Evolutionary conservation across 2,888 invertebrate species (phyloP).

Genomic region (Chouioia cunea): DNA sequence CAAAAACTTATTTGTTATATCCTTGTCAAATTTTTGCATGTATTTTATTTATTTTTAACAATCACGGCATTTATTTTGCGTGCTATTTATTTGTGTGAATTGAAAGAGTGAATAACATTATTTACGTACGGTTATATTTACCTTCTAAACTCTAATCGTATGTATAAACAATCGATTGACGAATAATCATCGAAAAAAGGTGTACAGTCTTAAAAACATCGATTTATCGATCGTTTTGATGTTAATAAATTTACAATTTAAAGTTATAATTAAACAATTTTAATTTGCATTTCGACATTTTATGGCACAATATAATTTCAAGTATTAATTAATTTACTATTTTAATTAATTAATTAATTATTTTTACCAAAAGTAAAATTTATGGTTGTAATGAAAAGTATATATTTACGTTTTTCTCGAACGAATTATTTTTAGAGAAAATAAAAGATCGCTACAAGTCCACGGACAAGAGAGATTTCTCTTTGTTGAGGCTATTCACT

Average conservation of each 20-base stretch:
- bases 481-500: conserved; percentile 27
- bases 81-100: conserved; percentile 48
- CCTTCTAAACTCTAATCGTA: conserved; percentile 34
- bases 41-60: conserved; percentile 35
- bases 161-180: conserved; percentile 32
- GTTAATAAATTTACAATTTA: conserved; percentile 42
- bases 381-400: too few relatives aligned
- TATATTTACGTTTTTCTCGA: too few relatives aligned
- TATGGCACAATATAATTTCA: too few relatives aligned
- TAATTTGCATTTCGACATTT: conserved; percentile 2
- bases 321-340: background rate
- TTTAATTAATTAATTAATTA: background rate
- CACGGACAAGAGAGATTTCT: conserved; percentile 33
- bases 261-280: conserved; percentile 18
- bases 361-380: background rate
- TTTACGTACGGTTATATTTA: conserved; percentile 10
- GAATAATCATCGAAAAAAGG: conserved; percentile 37
- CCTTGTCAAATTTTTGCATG: conserved; percentile 24
- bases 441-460: too few relatives aligned
- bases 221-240: conserved; percentile 18
- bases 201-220: conserved; percentile 39
- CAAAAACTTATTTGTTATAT: conserved; percentile 21
- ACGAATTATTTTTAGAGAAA: too few relatives aligned
- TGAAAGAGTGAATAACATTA: conserved; percentile 28
- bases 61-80: conserved; percentile 33